Base-by-base conservation (phyloP, 1,140 invertebrate species). In the Fopius arisanus region DNA sequence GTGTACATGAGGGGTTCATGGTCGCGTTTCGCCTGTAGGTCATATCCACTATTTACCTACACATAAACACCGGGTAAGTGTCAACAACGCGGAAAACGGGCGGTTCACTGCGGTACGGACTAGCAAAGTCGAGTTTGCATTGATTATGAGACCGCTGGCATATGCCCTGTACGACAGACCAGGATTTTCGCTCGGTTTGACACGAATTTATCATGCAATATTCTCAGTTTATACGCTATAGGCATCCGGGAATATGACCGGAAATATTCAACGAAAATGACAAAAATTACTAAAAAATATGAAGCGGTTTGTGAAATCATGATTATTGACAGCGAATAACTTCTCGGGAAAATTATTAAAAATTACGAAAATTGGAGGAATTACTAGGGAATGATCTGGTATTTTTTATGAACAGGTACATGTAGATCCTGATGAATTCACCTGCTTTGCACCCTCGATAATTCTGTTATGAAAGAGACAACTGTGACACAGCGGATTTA, bases 41-140 rank as follows among this genome's bases (percentile, higher is more conserved):
- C 62, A 65, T 31, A 33, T 19, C 26, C 26, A 31, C 29, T 65
- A 65, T 65, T 65, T 65, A 31, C 16, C 26, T 16, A 65, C 28
- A 65, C 62, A 65, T 65, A 65, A 19, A 65, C 29, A 65, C 29
- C 6, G 29, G 14, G 26, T 65, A 14, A 31, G 29, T 19, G 62
- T 65, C 62, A 65, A 65, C 62, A 65, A 65, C 28, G 62, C 51
- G 43, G 51, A 48, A 70, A 37, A 54, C 26, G 41, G 51, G 48
- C 41, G 16, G 43, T 70, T 65, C 29, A 33, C 62, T 31, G 16
- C 40, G 43, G 40, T 70, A 16, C 43, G 33, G 48, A 48, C 33
- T 43, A 6, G n/a, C 26, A 70, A 40, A 59, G 41, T 40, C 26
- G 68, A 70, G 31, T 65, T 33, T 37, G 48, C 31, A 59, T 43